Evolutionary conservation across 2,113 vertebrate genomes (phyloP), one percentile per base, ranked within the genome.

Genomic region (Xenopus tropicalis): DNA sequence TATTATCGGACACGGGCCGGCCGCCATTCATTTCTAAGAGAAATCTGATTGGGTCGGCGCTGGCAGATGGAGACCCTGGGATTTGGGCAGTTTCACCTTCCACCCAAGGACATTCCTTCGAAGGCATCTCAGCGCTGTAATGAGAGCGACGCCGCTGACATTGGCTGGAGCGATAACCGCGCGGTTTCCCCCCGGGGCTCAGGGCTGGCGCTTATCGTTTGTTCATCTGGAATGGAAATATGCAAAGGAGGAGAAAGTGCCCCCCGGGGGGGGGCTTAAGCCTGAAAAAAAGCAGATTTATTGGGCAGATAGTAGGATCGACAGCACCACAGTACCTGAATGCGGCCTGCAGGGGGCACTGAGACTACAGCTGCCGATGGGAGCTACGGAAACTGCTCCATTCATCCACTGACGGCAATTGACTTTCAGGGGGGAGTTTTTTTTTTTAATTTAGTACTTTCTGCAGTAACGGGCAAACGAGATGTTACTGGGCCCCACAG

Each of bases 161-260:
- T 78, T 59, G 79, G 57, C 24, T 37, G 42, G 22, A 19, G 71
- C 82, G 78, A 59, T 85, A 80, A 82, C 66, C 13, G 11, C 24
- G n/a, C 63, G 10, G 20, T 42, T 57, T 1, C 3, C 13, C 63
- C 48, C 29, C 29, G 14, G 44, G 62, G 61, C 13, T 14, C 24
- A 42, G 63, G 43, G 51, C 12, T 46, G 57, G 65, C 3, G 52
- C 8, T 66, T 44, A 12, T 37, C 24, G 21, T 10, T 0, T 66
- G 42, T 74, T 74, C 61, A 74, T 74, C 72, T 67, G 44, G 72
- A 74, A 74, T 74, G 64, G 64, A 74, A 67, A 74, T 74, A 74
- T 67, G 72, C 56, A 74, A 61, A 74, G 24, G 54, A 67, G 54
- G 67, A 67, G 19, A 67, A 61, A 61, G 61, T 48, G 0, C 63